phyloP scores from a whole-genome alignment of 2,888 invertebrate genomes.

The Aspidapion aeneum region DNA sequence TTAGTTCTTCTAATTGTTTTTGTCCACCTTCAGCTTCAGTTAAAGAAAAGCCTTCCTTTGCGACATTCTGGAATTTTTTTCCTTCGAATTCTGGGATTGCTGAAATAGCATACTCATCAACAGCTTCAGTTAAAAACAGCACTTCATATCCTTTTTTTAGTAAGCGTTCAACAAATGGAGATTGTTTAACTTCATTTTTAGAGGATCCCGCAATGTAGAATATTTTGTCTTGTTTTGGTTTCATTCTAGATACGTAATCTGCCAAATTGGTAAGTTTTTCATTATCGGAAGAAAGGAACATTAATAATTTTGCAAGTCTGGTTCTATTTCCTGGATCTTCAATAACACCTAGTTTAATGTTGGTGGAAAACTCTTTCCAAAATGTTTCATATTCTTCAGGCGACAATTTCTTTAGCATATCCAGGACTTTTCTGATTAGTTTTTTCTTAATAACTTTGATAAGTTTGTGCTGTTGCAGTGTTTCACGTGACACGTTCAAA shows the following conservation, averaged over 20 bases:
- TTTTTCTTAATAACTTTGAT: constrained; percentile 99
- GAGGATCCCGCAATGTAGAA: constrained; percentile 94
- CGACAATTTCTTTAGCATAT: constrained; percentile 96
- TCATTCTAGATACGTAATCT: constrained; percentile 94
- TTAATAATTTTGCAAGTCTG: constrained; percentile 89
- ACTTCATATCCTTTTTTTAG: constrained; percentile 94
- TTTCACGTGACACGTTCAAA: constrained; percentile 96
- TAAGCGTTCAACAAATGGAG: constrained; percentile 95
- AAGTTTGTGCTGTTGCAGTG: constrained; percentile 96
- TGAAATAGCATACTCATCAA: constrained; percentile 97
- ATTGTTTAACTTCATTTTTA: constrained; percentile 79
- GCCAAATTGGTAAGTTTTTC: constrained; percentile 69
- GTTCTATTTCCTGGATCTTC: constrained; percentile 97
- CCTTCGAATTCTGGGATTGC: constrained; percentile 97
- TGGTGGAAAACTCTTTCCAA: constrained; percentile 99
- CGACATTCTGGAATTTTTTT: constrained; percentile 99
- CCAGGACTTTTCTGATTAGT: constrained; percentile 91
- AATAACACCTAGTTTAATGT: constrained; percentile 78
- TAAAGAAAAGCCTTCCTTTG: constrained; percentile 94
- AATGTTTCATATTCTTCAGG: constrained; percentile 87
- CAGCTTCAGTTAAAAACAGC: constrained; percentile 90
- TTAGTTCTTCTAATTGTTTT: constrained; percentile 72
- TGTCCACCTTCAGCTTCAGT: constrained; percentile 69
- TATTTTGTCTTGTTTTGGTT: constrained; percentile 89
- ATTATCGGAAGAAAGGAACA: constrained; percentile 79